Conservation (phyloP, 2,888 invertebrate species). For the Tortricodes alternella region DNA sequence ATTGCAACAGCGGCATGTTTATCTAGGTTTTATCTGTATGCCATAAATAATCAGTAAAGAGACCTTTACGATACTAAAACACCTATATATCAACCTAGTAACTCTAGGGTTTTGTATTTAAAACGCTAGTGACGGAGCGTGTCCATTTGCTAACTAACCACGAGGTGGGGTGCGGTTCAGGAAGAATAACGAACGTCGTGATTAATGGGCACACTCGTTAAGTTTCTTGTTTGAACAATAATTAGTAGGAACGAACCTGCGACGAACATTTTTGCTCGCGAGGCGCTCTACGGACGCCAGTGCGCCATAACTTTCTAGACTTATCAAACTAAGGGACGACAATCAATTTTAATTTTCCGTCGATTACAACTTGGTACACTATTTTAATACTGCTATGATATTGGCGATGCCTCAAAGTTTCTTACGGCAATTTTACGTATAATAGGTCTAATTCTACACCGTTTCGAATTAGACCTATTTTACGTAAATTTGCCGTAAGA, state of each 20-base stretch:
- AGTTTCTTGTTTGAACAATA: conserved; percentile 67
- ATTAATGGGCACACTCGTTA: conserved; percentile 64
- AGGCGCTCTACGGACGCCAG: conserved; percentile 46
- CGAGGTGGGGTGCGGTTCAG: conserved; percentile 45
- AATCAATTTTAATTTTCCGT: conserved; percentile 79
- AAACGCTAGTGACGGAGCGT: conserved; percentile 38
- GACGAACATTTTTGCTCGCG: conserved; percentile 59
- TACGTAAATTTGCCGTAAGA: no score
- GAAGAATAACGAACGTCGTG: conserved; percentile 43
- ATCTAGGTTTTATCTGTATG: neutral
- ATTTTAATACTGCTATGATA: conserved; percentile 20
- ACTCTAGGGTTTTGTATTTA: conserved; percentile 15
- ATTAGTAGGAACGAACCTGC: conserved; percentile 61
- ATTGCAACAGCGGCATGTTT: neutral
- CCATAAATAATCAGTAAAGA: neutral
- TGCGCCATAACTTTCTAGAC: conserved; percentile 75
- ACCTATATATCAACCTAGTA: neutral
- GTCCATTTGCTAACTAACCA: conserved; percentile 54
- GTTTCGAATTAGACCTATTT: no score
- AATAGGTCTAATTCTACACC: no score
- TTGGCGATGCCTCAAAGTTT: conserved; percentile 6
- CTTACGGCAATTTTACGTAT: neutral
- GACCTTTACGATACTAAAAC: neutral
- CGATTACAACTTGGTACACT: conserved; percentile 58
- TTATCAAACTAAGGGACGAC: conserved; percentile 76